Base-by-base conservation (phyloP, 2,888 invertebrate genomes). In the Piscicola geometra region DNA sequence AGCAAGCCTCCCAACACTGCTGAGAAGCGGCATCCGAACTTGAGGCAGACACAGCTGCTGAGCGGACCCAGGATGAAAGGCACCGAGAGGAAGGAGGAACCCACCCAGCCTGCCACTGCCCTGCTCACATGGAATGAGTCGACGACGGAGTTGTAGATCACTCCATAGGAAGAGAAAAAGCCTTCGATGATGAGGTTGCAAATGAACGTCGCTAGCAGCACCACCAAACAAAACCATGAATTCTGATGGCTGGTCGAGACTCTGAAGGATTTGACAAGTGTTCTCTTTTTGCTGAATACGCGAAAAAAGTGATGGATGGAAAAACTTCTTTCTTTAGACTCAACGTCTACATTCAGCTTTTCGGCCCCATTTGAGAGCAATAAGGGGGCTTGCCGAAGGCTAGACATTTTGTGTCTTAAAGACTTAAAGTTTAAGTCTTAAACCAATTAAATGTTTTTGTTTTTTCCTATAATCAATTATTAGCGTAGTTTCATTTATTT, bases 171-270 rank as follows among this genome's bases (percentile, higher is more conserved):
- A 67, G 95, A 96, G 75, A 94, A 95, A 85, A 95, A 92, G 78
- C 96, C 96, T 86, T 97, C 96, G 81, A 93, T 95, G 21, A 80
- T 78, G n/a, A 79, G 41, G 87, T 96, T 95, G 82, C 94, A 92
- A 91, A 94, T 91, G 86, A 95, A 95, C 25, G 94, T 94, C 50
- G 92, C 94, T 83, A 92, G 91, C 76, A 93, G 93, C 73, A 94
- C 92, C 86, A 91, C 88, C 93, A 93, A 94, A 0, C 94, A 25
- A 56, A 56, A 56, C n/a, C 21, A 56, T n/a, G 3, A 9, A 18
- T 56, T 21, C 25, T 21, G n/a, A 25, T 15, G 3, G 5, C n/a
- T 56, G 9, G 21, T 56, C n/a, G 9, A 9, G 5, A 3, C n/a
- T 56, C n/a, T 56, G 3, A 18, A 9, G 60, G 21, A 18, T 30